Evolutionary conservation across 2,797 vertebrate genomes (phyloP), one percentile per base, ranked within the genome.

Genomic region (Limnodromus scolopaceus): DNA sequence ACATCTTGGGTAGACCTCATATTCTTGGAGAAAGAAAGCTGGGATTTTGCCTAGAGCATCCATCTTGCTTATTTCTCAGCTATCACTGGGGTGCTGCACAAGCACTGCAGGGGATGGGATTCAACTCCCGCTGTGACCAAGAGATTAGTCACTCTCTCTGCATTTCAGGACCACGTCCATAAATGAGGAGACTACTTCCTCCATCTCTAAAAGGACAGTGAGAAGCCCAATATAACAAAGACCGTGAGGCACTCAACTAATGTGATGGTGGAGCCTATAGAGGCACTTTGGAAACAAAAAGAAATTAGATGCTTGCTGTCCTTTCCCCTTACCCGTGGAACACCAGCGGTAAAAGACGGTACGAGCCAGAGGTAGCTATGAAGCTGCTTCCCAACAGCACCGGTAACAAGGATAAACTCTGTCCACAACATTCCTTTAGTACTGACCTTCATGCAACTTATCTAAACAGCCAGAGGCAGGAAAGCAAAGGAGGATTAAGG

Each of bases 401-500:
- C 3, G 2, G 11, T 39, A 75, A 60, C 22, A 70, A 81, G 46
- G 49, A 81, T 13, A 84, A 81, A 80, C 22, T 3, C n/a, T 46
- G n/a, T 25, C 41, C 72, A 75, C 45, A 81, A 60, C 32, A 43
- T 41, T 55, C 34, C 72, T 66, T 66, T 64, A 48, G 84, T 90
- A 46, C 0, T 51, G 63, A 81, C 74, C 65, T 87, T 61, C 49
- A 57, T 9, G 28, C 2, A 12, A n/a, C 27, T 84, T 36, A 79
- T 82, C 58, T 71, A 63, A 58, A 88, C 58, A 89, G 43, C 45
- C 1, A 89, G 16, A 78, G 58, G 48, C 23, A 53, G 63, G 30
- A 75, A 82, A 87, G 74, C 24, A 65, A 87, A 94, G 54, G 23
- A 86, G 45, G 32, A 75, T 87, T 91, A 84, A 51, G 48, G 41